Conservation (phyloP, 1,140 invertebrate genomes). For the Brachionus paranguensis region DNA sequence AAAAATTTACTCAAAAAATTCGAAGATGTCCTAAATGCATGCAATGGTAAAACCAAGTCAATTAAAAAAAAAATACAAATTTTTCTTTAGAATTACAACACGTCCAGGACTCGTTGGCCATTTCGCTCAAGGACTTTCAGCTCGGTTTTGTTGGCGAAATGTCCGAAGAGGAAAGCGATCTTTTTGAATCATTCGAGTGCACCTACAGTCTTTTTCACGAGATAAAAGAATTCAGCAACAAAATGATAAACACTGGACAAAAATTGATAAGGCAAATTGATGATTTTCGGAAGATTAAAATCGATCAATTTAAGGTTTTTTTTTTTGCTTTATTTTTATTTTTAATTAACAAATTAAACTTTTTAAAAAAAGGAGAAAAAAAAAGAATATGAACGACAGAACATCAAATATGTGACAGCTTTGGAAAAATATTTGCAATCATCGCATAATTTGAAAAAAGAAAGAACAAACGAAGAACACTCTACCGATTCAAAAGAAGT, state of each 20-base stretch:
- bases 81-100: not conserved
- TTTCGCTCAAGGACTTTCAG: not conserved
- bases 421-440: slow-evolving; percentile 30
- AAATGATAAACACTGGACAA: slow-evolving; percentile 19
- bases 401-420: not conserved
- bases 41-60: not conserved
- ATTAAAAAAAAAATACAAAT: not conserved
- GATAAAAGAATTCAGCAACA: slow-evolving; percentile 7
- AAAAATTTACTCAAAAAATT: slow-evolving; percentile 4
- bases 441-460: slow-evolving; percentile 9
- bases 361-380: not conserved
- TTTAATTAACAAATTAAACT: no score
- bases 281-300: not conserved
- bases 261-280: slow-evolving; percentile 11
- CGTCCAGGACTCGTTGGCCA: not conserved
- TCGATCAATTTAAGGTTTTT: not conserved
- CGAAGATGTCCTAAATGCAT: not conserved
- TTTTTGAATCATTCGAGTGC: not conserved
- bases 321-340: not conserved
- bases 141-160: slow-evolving; percentile 21
- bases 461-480: not conserved
- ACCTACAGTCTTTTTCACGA: not conserved
- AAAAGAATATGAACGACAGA: slow-evolving; percentile 31
- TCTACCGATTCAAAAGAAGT: slow-evolving; percentile 21
- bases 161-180: not conserved